Percentiles rank a stretch among this genome's conserved stretches.
Conservation (phyloP, 2,888 invertebrate species). For the Agrochola lychnidis region DNA sequence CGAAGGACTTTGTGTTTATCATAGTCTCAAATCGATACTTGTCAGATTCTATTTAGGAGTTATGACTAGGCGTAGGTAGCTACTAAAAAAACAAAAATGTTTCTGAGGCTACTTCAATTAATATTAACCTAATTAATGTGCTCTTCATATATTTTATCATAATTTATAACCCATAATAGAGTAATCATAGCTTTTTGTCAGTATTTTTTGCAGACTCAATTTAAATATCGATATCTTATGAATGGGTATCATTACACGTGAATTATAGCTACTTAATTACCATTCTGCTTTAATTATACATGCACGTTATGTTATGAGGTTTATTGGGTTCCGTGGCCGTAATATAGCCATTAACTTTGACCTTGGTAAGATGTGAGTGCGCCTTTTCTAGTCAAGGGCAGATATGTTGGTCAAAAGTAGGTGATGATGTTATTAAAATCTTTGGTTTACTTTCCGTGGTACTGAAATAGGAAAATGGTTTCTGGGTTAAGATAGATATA, state of each 20-base stretch:
- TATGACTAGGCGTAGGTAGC: background rate
- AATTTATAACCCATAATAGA: conserved; percentile 31
- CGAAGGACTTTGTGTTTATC: conserved; percentile 24
- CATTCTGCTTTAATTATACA: conserved; percentile 38
- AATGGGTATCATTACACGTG: conserved; percentile 46
- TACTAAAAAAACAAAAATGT: background rate
- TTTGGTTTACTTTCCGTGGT: background rate
- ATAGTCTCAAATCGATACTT: background rate
- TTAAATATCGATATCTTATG: conserved; percentile 48
- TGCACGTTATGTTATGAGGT: conserved; percentile 23
- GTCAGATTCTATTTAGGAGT: background rate
- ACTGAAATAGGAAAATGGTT: background rate
- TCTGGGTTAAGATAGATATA: background rate
- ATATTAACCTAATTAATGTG: conserved; percentile 17
- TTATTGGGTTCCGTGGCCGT: conserved; percentile 20
- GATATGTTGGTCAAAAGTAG: conserved; percentile 12
- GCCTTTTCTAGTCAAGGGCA: conserved; percentile 48
- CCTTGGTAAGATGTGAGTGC: conserved; percentile 41
- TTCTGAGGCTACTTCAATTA: conserved; percentile 8
- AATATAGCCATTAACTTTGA: conserved; percentile 42
- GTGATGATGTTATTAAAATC: conserved; percentile 6
- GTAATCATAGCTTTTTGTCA: conserved; percentile 25
- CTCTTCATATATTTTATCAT: conserved; percentile 1
- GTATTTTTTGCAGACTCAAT: conserved; percentile 38
- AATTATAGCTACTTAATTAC: conserved; percentile 54